Conservation (phyloP, 1,140 invertebrate genomes). For the Psix sp. region DNA sequence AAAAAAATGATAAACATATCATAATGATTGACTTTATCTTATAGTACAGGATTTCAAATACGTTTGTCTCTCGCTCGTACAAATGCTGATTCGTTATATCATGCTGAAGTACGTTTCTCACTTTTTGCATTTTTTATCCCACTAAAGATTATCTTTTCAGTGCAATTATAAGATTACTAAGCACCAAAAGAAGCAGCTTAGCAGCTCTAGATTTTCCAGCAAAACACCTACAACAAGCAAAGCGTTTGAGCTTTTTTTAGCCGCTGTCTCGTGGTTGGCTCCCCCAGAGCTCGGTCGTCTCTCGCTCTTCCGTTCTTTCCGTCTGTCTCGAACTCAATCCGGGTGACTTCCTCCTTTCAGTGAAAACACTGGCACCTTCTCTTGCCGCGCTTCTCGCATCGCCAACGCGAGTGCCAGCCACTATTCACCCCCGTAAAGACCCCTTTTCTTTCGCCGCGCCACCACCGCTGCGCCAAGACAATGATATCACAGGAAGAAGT, state of each 20-base stretch:
- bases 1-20: too few species aligned
- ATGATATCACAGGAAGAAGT: conserved; percentile 74
- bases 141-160: conserved; percentile 6
- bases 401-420: conserved; percentile 57
- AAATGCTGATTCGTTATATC: too few species aligned
- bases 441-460: conserved; percentile 69
- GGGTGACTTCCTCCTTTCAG: conserved; percentile 69
- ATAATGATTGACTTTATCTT: too few species aligned
- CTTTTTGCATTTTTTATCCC: background rate
- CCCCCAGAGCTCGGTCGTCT: conserved; percentile 12
- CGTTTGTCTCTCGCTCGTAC: too few species aligned
- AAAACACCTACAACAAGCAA: conserved; percentile 58
- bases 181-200: conserved; percentile 41
- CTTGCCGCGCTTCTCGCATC: conserved; percentile 53
- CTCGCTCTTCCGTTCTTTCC: conserved; percentile 40
- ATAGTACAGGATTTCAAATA: too few species aligned
- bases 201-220: conserved; percentile 49
- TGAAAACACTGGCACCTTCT: conserved; percentile 64
- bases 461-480: conserved; percentile 69
- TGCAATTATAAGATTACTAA: conserved; percentile 48
- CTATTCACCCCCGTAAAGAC: conserved; percentile 73
- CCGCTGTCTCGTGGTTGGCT: conserved; percentile 26
- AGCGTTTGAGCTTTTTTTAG: conserved; percentile 38
- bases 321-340: conserved; percentile 51
- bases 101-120: too few species aligned